Base-by-base conservation (phyloP, 2,888 invertebrate species). In the Ophion slaviceki region DNA sequence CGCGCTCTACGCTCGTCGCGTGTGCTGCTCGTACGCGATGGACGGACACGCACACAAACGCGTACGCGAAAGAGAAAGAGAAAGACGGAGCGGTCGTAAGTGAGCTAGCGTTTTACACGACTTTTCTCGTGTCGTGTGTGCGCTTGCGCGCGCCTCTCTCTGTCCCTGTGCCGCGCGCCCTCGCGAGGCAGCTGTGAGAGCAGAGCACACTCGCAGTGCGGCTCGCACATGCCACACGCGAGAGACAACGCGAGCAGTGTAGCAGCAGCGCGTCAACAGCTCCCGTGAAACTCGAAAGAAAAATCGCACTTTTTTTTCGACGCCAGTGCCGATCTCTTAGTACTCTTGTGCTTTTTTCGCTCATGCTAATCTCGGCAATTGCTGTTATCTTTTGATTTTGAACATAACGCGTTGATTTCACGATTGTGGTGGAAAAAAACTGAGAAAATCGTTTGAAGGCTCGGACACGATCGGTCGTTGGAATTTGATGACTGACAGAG, bases 81-180 rank as follows among this genome's bases (percentile, higher is more conserved):
- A 20, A 40, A 40, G 40, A 40, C 40, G 40, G 40, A 6, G 40
- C 40, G 40, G 2, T 40, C 8, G 40, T 8, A 40, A 40, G 40
- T 40, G 40, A 74, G 24, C 14, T 3, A 45, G 36, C 57, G 75
- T 68, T 68, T 47, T 81, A 75, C 72, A 81, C 80, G 78, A 62
- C 67, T 64, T 81, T 82, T 66, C 77, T 81, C 72, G 14, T 80
- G 66, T 85, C 81, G 59, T 76, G 68, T 84, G 77, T 72, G 77
- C 67, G 61, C 83, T 53, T 53, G 5, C 57, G 40, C 45, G 47
- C 24, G 32, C 53, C 47, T 28, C 53, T 81, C 59, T 61, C 66
- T 68, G 59, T 74, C 61, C 28, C 64, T 59, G 71, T 74, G 47
- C 74, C 75, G 74, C 70, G 57, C 28, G 70, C 78, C 80, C 57